Evolutionary conservation across 1,140 invertebrate species (phyloP).

Genomic region (Teleopsis dalmanni): DNA sequence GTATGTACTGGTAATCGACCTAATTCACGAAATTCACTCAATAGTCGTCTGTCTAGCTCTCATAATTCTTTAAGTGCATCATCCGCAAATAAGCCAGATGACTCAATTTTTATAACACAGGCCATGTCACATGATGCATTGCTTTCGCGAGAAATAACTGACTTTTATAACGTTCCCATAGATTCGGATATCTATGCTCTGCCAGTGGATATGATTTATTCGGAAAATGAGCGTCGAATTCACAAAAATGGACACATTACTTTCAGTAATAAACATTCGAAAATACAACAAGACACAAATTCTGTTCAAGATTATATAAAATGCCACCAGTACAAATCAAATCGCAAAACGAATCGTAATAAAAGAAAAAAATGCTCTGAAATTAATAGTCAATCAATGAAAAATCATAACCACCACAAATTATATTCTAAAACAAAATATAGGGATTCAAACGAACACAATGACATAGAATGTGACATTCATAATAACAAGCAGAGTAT

Average conservation of each 20-base stretch:
- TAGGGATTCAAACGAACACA: conserved; percentile 1
- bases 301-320: neutral
- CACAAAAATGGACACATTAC: neutral
- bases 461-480: no score
- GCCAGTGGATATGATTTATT: conserved; percentile 64
- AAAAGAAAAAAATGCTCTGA: conserved; percentile 38
- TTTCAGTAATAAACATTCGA: neutral
- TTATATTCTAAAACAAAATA: no score
- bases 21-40: conserved; percentile 62
- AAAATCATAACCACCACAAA: no score
- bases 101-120: conserved; percentile 77
- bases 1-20: conserved; percentile 55
- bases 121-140: conserved; percentile 76
- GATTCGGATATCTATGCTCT: conserved; percentile 80
- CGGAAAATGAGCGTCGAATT: conserved; percentile 4
- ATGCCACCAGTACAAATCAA: conserved; percentile 23
- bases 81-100: conserved; percentile 60
- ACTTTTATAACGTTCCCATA: conserved; percentile 78
- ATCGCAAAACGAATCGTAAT: conserved; percentile 31
- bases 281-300: neutral
- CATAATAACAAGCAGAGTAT: conserved; percentile 2
- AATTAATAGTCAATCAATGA: no score
- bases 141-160: conserved; percentile 58
- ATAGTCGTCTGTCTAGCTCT: conserved; percentile 68
- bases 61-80: conserved; percentile 72